phyloP scores from a whole-genome alignment of 2,113 vertebrate species.

The Cavia porcellus region DNA sequence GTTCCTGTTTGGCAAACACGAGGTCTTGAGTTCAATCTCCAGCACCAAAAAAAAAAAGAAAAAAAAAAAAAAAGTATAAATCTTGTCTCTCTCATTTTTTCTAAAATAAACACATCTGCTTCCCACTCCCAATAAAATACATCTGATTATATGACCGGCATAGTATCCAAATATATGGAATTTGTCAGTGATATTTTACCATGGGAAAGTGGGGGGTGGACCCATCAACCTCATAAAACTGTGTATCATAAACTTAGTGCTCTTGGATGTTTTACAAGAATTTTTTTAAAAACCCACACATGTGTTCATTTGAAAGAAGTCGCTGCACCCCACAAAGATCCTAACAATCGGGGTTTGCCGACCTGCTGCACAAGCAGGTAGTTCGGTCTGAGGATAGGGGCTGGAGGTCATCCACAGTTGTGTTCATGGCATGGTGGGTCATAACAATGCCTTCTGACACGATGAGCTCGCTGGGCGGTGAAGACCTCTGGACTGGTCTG shows the following conservation, averaged over 20 bases:
- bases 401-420: constrained; percentile 96
- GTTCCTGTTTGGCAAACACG: too few relatives aligned
- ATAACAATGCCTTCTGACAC: constrained; percentile 95
- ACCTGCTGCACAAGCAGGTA: constrained; percentile 97
- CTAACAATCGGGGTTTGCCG: constrained; percentile 91
- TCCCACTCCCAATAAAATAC: constrained; percentile 41
- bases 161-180: constrained; percentile 75
- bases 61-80: too few relatives aligned
- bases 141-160: constrained; percentile 53
- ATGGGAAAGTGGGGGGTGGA: background rate
- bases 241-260: constrained; percentile 66
- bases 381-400: constrained; percentile 95
- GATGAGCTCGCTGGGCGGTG: constrained; percentile 93
- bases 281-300: constrained; percentile 69
- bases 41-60: too few relatives aligned
- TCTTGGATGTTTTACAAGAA: constrained; percentile 62
- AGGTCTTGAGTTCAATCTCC: too few relatives aligned
- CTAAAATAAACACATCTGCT: constrained; percentile 66
- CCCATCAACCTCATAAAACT: constrained; percentile 65
- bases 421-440: constrained; percentile 90
- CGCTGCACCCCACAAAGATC: constrained; percentile 87
- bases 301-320: constrained; percentile 86
- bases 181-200: constrained; percentile 55
- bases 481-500: constrained; percentile 96
- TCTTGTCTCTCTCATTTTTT: too few relatives aligned